These are phyloP conservation scores for Acanthosepion esculentum DNA, from an alignment of 2,888 invertebrate genomes.

Conservation along the genomic window DNA sequence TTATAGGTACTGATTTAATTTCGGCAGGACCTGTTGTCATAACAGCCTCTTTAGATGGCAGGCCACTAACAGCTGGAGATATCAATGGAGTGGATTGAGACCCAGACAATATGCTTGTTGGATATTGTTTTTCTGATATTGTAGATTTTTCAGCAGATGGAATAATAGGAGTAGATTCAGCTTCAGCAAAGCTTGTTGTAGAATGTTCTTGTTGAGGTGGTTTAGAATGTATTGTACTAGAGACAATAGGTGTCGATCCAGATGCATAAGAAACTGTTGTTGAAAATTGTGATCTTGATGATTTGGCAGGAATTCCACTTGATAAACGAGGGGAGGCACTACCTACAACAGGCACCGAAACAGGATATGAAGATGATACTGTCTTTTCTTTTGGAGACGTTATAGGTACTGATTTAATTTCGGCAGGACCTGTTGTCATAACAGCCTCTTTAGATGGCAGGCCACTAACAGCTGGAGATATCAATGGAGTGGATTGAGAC, in stretches of 20 bases:
- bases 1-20: too few relatives aligned
- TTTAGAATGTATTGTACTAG: background rate
- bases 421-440: background rate
- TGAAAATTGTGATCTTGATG: background rate
- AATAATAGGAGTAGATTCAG: background rate
- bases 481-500: background rate
- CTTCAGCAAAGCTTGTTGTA: background rate
- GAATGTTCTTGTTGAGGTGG: background rate
- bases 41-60: too few relatives aligned
- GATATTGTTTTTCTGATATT: fast-evolving
- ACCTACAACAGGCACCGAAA: fast-evolving
- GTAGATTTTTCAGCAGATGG: background rate
- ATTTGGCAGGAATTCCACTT: background rate
- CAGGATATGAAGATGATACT: background rate
- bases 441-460: background rate
- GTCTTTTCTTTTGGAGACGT: background rate
- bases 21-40: too few relatives aligned
- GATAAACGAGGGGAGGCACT: background rate
- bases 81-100: background rate
- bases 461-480: background rate
- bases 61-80: background rate
- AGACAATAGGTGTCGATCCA: background rate
- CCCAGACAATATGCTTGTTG: background rate
- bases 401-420: background rate
- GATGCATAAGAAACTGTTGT: background rate